Percentiles rank a stretch among this genome's conserved stretches.
These are phyloP conservation scores for Blastobasis lacticolella DNA, from an alignment of 2,888 invertebrate genomes.

Conservation along the genomic window DNA sequence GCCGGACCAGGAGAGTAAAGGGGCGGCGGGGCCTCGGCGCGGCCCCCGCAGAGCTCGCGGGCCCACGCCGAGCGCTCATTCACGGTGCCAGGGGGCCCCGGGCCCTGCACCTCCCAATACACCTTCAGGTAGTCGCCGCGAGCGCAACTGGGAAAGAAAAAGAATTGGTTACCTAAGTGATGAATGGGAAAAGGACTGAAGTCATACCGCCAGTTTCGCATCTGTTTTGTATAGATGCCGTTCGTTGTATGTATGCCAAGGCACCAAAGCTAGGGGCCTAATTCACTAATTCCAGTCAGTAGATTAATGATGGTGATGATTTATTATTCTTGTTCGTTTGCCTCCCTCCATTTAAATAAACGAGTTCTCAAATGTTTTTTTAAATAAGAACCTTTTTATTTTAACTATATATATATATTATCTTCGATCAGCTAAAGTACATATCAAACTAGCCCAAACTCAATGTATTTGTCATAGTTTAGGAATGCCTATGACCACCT, in stretches of 20 bases:
- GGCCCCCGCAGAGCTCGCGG: conserved; percentile 80
- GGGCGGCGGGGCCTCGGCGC: conserved; percentile 79
- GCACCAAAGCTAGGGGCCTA: too few relatives aligned
- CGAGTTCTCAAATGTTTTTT: too few relatives aligned
- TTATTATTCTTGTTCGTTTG: too few relatives aligned
- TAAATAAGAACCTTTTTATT: too few relatives aligned
- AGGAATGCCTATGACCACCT: not conserved
- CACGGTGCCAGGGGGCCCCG: conserved; percentile 79
- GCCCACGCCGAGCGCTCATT: conserved; percentile 86
- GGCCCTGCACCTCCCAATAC: conserved; percentile 83
- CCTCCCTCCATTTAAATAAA: too few relatives aligned
- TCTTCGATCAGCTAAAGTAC: not conserved
- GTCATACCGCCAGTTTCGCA: too few relatives aligned
- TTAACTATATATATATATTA: not conserved
- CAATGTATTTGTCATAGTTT: not conserved
- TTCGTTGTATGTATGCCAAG: too few relatives aligned
- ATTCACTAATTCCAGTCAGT: too few relatives aligned
- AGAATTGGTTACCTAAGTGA: not conserved
- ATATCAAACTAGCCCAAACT: not conserved
- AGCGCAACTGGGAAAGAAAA: conserved; percentile 77
- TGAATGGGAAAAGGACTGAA: too few relatives aligned
- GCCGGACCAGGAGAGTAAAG: conserved; percentile 84
- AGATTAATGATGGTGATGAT: too few relatives aligned
- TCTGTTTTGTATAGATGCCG: too few relatives aligned
- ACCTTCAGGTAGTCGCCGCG: conserved; percentile 85